A percentile compares a stretch with the other conserved stretches of the same genome.
Evolutionary conservation across 1,140 invertebrate genomes (phyloP).

Genomic region (Phocides pigmalion): DNA sequence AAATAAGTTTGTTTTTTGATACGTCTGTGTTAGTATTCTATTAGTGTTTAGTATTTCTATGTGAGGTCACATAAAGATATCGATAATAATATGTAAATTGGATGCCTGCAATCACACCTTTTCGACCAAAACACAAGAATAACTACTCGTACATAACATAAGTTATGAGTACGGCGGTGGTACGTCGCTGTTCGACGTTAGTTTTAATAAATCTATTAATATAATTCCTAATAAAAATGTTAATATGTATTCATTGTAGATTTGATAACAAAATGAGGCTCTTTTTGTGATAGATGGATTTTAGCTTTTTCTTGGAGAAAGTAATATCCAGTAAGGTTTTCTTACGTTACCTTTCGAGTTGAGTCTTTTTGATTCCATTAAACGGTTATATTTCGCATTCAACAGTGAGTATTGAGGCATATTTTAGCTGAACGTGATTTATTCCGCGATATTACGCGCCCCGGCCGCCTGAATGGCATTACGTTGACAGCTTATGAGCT

Average conservation of each 20-base stretch:
- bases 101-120: too few relatives aligned
- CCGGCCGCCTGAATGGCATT: constrained; percentile 65
- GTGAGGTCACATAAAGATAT: too few relatives aligned
- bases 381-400: constrained; percentile 55
- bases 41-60: too few relatives aligned
- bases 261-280: background rate
- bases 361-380: constrained; percentile 27
- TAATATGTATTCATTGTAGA: background rate
- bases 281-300: constrained; percentile 12
- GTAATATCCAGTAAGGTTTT: constrained; percentile 21
- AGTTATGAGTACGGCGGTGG: too few relatives aligned
- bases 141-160: too few relatives aligned
- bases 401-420: constrained; percentile 67
- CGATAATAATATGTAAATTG: too few relatives aligned
- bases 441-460: constrained; percentile 76
- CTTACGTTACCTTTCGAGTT: constrained; percentile 13
- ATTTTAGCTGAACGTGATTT: constrained; percentile 75
- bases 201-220: background rate
- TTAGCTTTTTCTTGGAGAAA: constrained; percentile 2
- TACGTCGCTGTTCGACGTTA: too few relatives aligned
- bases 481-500: constrained; percentile 78
- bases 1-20: too few relatives aligned
- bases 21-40: too few relatives aligned
- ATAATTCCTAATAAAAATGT: background rate
- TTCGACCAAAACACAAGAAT: too few relatives aligned